Base-by-base conservation (phyloP, 2,888 invertebrate species). In the Plebejus argus region DNA sequence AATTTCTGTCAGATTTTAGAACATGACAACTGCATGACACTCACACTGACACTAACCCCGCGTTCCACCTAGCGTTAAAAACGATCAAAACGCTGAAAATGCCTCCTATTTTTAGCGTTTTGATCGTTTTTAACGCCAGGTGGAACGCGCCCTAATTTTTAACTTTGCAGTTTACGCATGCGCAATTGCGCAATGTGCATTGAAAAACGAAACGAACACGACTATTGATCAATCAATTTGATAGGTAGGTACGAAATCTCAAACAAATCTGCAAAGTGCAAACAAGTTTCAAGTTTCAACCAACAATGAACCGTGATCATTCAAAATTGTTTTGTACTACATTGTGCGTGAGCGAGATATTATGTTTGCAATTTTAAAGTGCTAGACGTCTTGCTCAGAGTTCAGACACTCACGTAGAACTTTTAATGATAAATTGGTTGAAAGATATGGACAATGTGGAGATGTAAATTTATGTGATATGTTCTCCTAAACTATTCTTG, bases 211-310 rank as follows among this genome's bases (percentile, higher is more conserved):
- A n/a, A n/a, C n/a, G n/a, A n/a, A n/a, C n/a, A n/a, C n/a, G n/a
- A n/a, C n/a, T n/a, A n/a, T n/a, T n/a, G 56, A 77, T 77, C 39
- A 77, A 77, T 77, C 77, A 77, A 77, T 58, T 58, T 66, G 61
- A 28, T 35, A 35, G n/a, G n/a, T n/a, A n/a, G 28, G 2, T 10
- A 58, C 20, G 23, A 12, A 58, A 58, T 58, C 20, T 58, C 58
- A 20, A 58, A 58, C 58, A 58, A n/a, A n/a, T n/a, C n/a, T n/a
- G n/a, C n/a, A n/a, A n/a, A n/a, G n/a, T n/a, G 58, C 58, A 66
- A 66, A 3, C 28, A 28, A n/a, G n/a, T n/a, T n/a, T 28, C 28
- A 28, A 28, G 49, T 49, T 49, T 39, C 61, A 58, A n/a, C 8
- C 61, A 58, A 20, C 61, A 61, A 61, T 61, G 12, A 61, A 61